Evolutionary conservation across 2,888 invertebrate species (phyloP).

Genomic region (Odontothrips loti): DNA sequence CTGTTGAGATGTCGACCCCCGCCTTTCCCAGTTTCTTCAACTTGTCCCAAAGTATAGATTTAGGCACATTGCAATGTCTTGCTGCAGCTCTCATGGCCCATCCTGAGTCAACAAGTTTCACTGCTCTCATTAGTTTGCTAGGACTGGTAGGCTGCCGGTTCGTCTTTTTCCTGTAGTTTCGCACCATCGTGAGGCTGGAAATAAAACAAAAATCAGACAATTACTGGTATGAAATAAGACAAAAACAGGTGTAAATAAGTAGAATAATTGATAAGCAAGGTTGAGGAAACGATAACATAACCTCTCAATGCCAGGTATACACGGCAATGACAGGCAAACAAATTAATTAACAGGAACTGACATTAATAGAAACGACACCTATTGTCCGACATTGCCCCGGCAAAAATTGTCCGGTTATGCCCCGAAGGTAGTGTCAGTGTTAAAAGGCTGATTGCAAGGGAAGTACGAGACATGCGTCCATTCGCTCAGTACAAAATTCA

Average conservation of each 20-base stretch:
- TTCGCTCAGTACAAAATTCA: neutral
- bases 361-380: neutral
- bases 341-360: no score
- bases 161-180: neutral
- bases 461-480: neutral
- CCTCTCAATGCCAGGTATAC: neutral
- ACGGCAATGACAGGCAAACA: no score
- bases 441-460: neutral
- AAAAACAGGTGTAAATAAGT: neutral
- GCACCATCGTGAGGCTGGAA: neutral
- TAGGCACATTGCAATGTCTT: neutral
- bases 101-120: neutral
- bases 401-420: neutral
- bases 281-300: neutral
- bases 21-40: neutral
- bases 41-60: neutral
- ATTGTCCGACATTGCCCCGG: neutral
- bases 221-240: neutral
- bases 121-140: neutral
- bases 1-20: neutral
- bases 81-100: constrained; percentile 8
- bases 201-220: neutral
- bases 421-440: neutral
- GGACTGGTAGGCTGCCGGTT: neutral
- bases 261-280: neutral